These are phyloP conservation scores for Ostrea denselamellosa DNA, from an alignment of 1,140 invertebrate species.

Conservation along the genomic window DNA sequence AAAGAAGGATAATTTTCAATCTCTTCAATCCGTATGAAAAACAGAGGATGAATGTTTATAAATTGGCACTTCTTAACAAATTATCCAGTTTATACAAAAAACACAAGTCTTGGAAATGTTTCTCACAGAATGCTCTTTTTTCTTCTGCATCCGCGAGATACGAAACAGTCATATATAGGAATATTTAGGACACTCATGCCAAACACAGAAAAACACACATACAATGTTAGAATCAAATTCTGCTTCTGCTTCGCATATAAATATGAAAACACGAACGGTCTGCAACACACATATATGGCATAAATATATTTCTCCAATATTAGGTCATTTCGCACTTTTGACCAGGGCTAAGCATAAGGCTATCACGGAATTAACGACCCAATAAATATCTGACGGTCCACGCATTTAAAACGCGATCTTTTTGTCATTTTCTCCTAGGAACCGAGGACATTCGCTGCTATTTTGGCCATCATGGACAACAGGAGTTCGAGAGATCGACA, in stretches of 20 bases:
- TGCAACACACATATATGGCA: conserved; percentile 33
- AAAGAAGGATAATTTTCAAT: background rate
- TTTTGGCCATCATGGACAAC: background rate
- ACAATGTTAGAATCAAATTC: conserved; percentile 37
- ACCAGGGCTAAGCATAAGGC: background rate
- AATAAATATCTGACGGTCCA: background rate
- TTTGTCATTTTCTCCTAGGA: background rate
- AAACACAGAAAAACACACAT: conserved; percentile 20
- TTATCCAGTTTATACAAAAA: conserved; percentile 30
- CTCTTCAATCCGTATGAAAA: background rate
- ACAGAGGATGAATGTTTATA: conserved; percentile 21
- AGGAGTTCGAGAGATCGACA: background rate
- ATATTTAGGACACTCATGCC: background rate
- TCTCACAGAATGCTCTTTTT: background rate
- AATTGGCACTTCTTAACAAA: conserved; percentile 38
- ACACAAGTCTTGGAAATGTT: background rate
- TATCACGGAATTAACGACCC: conserved; percentile 3
- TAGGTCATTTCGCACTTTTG: conserved; percentile 32
- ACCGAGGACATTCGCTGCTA: background rate
- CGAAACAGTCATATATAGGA: background rate
- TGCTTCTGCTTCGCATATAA: conserved; percentile 32
- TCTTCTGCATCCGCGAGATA: conserved; percentile 3
- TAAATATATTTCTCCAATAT: conserved; percentile 28
- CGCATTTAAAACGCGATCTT: conserved; percentile 5
- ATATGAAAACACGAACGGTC: conserved; percentile 28